Base-by-base conservation (phyloP, 2,888 invertebrate genomes). In the Keiferia lycopersicella region DNA sequence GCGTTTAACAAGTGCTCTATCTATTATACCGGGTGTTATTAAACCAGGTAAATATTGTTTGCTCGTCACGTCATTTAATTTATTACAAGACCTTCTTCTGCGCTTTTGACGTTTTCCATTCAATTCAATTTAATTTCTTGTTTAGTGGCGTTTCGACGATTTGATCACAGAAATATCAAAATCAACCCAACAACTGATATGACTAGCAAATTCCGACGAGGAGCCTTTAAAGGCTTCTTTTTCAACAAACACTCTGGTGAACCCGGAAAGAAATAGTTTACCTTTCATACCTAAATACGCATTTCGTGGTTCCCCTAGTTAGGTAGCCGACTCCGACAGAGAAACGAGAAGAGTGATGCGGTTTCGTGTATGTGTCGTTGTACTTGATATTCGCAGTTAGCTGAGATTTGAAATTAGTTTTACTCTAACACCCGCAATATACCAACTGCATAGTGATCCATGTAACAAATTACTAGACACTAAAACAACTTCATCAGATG, bases 1-100 rank as follows among this genome's bases (percentile, higher is more conserved):
- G n/a, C 0, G n/a, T 56, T 56, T 16, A 56, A 56, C 56, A 34
- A 56, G 56, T 56, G 26, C 18, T 34, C 30, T 56, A 51, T n/a
- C n/a, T n/a, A n/a, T 50, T 20, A 50, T 18, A 34, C 45, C 7
- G 45, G 45, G n/a, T 45, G n/a, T n/a, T 45, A 14, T 16, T 7
- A 45, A 16, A 3, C 2, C 0, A 4, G 45, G 0, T 16, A 16
- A 45, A n/a, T n/a, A n/a, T n/a, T n/a, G n/a, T n/a, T 4, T 41
- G 14, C n/a, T n/a, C 8, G 41, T 41, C n/a, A 45, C 16, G 45
- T 7, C 16, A 45, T 16, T 45, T 16, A 45, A 16, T 45, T 45
- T 45, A 16, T 45, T 16, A 16, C 45, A 41, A 14, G 14, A 41
- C 41, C n/a, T n/a, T n/a, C n/a, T 26, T 26, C 6, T 26, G 6